These are phyloP conservation scores for Martes martes DNA, from an alignment of 2,113 vertebrate genomes.

Conservation along the genomic window DNA sequence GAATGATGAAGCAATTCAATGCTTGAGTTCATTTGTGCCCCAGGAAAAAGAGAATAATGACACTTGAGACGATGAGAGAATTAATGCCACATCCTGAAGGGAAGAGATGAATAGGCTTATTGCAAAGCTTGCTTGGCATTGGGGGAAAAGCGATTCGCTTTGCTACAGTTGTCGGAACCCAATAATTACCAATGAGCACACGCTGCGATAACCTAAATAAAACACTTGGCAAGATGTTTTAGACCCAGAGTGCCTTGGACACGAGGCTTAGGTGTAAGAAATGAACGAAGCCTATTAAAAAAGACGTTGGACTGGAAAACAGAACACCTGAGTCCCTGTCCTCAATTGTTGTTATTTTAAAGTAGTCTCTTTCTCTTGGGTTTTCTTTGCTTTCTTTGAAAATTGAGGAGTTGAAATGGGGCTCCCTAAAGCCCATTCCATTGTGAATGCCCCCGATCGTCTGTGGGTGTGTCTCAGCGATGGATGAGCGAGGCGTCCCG, in stretches of 20 bases:
- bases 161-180: background rate
- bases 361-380: background rate
- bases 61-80: background rate
- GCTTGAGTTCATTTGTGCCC: background rate
- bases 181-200: background rate
- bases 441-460: background rate
- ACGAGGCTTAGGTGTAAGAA: background rate
- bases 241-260: background rate
- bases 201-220: background rate
- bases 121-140: background rate
- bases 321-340: background rate
- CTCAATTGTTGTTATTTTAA: background rate
- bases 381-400: background rate
- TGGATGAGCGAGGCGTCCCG: too few species aligned
- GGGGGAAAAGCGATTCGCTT: background rate
- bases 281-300: background rate
- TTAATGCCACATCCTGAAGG: background rate
- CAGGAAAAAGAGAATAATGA: slow-evolving; percentile 29
- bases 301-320: background rate
- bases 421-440: background rate
- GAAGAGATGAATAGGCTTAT: background rate
- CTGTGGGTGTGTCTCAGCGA: background rate
- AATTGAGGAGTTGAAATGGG: background rate
- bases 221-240: background rate
- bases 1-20: background rate